Conservation (phyloP, 2,888 invertebrate species). For the Eudemis profundana region DNA sequence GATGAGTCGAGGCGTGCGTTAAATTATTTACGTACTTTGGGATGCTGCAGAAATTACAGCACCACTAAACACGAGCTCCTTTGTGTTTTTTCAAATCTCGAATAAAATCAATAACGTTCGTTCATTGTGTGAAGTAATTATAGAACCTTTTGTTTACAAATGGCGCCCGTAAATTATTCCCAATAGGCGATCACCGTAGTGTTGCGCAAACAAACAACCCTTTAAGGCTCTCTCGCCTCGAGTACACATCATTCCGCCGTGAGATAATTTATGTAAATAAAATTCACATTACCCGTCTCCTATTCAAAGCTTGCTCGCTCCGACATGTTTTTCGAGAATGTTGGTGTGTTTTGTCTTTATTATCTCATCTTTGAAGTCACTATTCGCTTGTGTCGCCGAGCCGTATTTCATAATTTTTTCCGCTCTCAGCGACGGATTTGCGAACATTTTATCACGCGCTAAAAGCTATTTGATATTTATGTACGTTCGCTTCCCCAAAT, state of each 20-base stretch:
- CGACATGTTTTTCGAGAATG: constrained; percentile 74
- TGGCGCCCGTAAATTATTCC: constrained; percentile 71
- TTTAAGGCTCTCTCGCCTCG: constrained; percentile 58
- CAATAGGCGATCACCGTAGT: constrained; percentile 65
- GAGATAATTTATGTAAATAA: constrained; percentile 83
- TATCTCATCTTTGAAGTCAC: constrained; percentile 69
- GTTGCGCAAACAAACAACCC: constrained; percentile 71
- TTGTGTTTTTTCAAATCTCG: not conserved
- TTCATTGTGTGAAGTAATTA: constrained; percentile 21
- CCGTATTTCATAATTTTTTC: constrained; percentile 68
- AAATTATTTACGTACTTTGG: constrained; percentile 74
- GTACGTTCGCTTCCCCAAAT: constrained; percentile 49
- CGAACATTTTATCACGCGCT: constrained; percentile 59
- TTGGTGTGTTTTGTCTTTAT: constrained; percentile 77
- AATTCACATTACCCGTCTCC: constrained; percentile 79
- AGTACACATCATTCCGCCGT: constrained; percentile 68
- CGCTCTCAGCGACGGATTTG: constrained; percentile 56
- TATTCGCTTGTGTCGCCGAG: constrained; percentile 58
- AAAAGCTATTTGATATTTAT: constrained; percentile 62
- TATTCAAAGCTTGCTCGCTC: constrained; percentile 65
- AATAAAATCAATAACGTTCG: not conserved
- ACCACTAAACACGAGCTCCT: constrained; percentile 50
- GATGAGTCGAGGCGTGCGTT: constrained; percentile 81
- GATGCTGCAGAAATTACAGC: constrained; percentile 69
- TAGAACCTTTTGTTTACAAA: constrained; percentile 50